Evolutionary conservation across 2,888 invertebrate genomes (phyloP).

Genomic region (Agonopterix alstromeriana): DNA sequence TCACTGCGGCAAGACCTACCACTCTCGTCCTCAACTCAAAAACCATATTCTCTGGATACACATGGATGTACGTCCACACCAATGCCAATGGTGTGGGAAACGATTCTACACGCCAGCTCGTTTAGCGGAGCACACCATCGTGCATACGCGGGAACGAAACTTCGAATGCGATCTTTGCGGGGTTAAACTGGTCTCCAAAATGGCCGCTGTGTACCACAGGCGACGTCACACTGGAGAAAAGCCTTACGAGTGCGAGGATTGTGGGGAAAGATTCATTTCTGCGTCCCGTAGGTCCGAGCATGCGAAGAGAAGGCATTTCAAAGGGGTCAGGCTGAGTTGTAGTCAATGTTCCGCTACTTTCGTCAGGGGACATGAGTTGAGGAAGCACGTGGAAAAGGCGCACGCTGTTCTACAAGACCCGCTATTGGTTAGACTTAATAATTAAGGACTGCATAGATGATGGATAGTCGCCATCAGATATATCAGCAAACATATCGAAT

Average conservation of each 20-base stretch:
- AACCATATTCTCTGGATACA: conserved; percentile 71
- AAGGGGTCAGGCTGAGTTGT: conserved; percentile 43
- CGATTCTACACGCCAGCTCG: conserved; percentile 69
- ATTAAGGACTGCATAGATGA: no score
- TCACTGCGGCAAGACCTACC: conserved; percentile 53
- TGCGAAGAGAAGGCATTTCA: conserved; percentile 56
- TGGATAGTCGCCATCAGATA: no score
- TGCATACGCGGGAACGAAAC: conserved; percentile 70
- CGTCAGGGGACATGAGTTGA: conserved; percentile 46
- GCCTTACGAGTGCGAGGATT: conserved; percentile 60
- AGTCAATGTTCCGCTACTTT: conserved; percentile 40
- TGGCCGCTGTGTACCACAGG: conserved; percentile 65
- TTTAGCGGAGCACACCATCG: conserved; percentile 68
- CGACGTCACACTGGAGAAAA: conserved; percentile 64
- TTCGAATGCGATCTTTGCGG: conserved; percentile 73
- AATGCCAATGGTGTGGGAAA: conserved; percentile 70
- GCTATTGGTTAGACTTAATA: no score
- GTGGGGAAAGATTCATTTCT: conserved; percentile 59
- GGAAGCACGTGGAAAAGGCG: conserved; percentile 43
- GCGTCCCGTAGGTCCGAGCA: conserved; percentile 60
- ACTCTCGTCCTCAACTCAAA: conserved; percentile 52
- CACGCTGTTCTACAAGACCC: conserved; percentile 17
- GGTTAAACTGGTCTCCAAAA: conserved; percentile 58
- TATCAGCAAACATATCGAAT: no score
- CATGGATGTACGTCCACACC: conserved; percentile 62